phyloP scores from a whole-genome alignment of 2,113 vertebrate genomes.

The Forbesichthys papilliferus region DNA sequence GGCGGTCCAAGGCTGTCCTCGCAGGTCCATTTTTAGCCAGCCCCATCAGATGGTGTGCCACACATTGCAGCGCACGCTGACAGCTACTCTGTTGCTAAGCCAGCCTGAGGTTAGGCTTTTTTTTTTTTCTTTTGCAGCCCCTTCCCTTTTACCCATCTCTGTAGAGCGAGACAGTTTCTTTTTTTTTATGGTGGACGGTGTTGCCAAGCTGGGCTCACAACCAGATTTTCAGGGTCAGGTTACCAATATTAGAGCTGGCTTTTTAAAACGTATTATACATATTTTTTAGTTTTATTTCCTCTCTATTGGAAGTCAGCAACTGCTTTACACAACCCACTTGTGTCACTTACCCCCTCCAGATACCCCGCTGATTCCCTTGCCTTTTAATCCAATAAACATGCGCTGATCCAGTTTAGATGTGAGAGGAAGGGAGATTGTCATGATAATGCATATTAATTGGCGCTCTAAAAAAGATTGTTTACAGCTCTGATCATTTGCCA shows the following conservation, averaged over 20 bases:
- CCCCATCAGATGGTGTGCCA: constrained; percentile 63
- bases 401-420: constrained; percentile 64
- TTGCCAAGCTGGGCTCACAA: constrained; percentile 30
- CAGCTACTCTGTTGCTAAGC: constrained; percentile 51
- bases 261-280: not conserved
- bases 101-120: constrained; percentile 62
- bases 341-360: constrained; percentile 41
- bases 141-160: constrained; percentile 39
- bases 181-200: constrained; percentile 55
- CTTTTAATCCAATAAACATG: constrained; percentile 56
- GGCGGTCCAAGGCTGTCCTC: constrained; percentile 55
- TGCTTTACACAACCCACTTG: constrained; percentile 20
- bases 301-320: constrained; percentile 11
- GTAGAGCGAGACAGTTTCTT: constrained; percentile 36
- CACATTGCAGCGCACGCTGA: constrained; percentile 59
- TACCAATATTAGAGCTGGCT: constrained; percentile 35
- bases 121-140: constrained; percentile 6
- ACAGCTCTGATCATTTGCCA: constrained; percentile 57
- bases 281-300: not conserved
- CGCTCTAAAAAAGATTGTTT: constrained; percentile 57
- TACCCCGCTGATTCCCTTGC: constrained; percentile 25
- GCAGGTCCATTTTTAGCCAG: constrained; percentile 57
- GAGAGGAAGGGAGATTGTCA: constrained; percentile 47
- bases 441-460: constrained; percentile 66
- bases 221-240: constrained; percentile 39